Conservation (phyloP, 1,140 invertebrate species). For the Meloidogyne chitwoodi region DNA sequence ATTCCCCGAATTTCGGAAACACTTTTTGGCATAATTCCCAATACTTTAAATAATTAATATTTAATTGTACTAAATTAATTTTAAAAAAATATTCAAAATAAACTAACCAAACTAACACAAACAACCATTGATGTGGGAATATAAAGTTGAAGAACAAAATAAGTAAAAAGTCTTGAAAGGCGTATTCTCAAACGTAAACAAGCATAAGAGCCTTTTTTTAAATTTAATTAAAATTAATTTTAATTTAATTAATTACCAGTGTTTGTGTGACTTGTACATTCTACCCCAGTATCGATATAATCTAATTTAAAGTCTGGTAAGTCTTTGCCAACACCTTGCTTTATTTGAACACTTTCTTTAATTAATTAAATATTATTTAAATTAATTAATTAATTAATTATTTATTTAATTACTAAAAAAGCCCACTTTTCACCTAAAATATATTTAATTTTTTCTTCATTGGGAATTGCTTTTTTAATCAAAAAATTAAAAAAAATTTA, state of each 20-base stretch:
- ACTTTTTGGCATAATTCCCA: no score
- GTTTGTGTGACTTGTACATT: slow-evolving; percentile 48
- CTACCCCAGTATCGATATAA: slow-evolving; percentile 37
- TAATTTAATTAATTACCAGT: slow-evolving; percentile 27
- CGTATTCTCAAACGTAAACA: slow-evolving; percentile 43
- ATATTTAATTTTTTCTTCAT: no score
- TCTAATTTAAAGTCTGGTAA: slow-evolving; percentile 44
- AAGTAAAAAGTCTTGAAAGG: slow-evolving; percentile 37
- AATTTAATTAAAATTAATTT: neutral
- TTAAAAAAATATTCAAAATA: no score
- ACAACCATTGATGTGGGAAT: slow-evolving; percentile 44
- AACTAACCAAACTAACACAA: slow-evolving; percentile 25
- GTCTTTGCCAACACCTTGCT: slow-evolving; percentile 37
- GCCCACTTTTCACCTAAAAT: no score
- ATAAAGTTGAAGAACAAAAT: slow-evolving; percentile 46
- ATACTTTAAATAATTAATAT: no score
- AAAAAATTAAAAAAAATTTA: no score
- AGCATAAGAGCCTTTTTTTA: slow-evolving; percentile 32
- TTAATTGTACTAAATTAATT: no score
- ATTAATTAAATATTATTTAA: neutral
- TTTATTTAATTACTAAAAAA: no score
- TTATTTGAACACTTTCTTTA: slow-evolving; percentile 27
- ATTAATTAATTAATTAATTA: neutral
- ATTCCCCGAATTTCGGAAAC: no score
- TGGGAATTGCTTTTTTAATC: no score